phyloP scores from a whole-genome alignment of 1,140 invertebrate species.

The Mylabris phalerata region DNA sequence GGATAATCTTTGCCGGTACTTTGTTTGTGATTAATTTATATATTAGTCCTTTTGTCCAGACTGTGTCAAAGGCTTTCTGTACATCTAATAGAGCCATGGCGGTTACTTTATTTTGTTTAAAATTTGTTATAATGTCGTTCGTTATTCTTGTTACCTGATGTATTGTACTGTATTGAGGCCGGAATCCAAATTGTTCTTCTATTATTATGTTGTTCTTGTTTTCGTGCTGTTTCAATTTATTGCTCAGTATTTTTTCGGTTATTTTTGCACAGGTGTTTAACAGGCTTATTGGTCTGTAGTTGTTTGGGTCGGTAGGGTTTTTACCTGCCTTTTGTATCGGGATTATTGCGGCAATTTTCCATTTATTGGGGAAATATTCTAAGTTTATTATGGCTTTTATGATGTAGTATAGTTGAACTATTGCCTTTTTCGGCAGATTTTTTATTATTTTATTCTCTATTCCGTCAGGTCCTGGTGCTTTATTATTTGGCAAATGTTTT shows the following conservation, averaged over 20 bases:
- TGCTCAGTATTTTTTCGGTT: background rate
- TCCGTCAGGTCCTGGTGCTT: constrained; percentile 2
- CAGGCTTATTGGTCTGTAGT: constrained; percentile 9
- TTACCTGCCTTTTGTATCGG: background rate
- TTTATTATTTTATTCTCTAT: background rate
- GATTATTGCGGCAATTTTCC: background rate
- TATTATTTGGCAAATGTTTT: background rate
- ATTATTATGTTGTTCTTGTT: constrained; percentile 8
- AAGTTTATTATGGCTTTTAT: background rate
- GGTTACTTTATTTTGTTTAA: background rate
- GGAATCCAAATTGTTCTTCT: constrained; percentile 8
- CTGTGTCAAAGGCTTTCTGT: constrained; percentile 32
- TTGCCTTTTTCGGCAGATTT: background rate
- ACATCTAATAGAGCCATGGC: background rate
- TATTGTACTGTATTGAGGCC: background rate
- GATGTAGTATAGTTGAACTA: background rate
- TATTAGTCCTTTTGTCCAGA: constrained; percentile 34
- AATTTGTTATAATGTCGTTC: constrained; percentile 1
- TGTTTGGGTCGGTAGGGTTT: background rate
- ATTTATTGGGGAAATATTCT: background rate
- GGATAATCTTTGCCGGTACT: constrained; percentile 19
- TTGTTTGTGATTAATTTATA: constrained; percentile 27
- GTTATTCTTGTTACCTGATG: constrained; percentile 3
- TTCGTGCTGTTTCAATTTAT: constrained; percentile 1
- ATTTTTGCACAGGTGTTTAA: background rate